Conservation (phyloP, 2,888 invertebrate genomes). For the Ashinkailepas kermadecensis region DNA sequence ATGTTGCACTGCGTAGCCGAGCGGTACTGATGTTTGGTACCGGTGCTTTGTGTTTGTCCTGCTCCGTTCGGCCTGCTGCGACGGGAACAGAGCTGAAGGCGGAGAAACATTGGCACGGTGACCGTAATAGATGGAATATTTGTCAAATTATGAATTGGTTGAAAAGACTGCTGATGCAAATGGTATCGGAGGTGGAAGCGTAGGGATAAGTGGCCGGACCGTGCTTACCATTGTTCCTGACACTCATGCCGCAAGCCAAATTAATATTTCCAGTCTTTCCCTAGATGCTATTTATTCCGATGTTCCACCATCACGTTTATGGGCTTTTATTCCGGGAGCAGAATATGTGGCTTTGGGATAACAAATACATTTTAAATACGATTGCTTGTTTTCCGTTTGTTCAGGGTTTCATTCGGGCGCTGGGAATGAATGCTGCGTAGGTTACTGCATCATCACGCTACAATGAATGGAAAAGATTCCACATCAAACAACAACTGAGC, state of each 20-base stretch:
- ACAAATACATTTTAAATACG: conserved; percentile 22
- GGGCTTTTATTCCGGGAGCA: conserved; percentile 22
- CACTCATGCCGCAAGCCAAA: conserved; percentile 2
- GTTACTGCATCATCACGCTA: too few relatives aligned
- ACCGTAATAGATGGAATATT: neutral
- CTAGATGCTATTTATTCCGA: conserved; percentile 12
- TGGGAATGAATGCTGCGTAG: too few relatives aligned
- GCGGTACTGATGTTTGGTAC: too few relatives aligned
- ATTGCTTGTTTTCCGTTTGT: neutral
- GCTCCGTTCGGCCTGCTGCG: neutral
- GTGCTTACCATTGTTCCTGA: conserved; percentile 5
- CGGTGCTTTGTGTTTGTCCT: too few relatives aligned
- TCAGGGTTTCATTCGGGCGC: too few relatives aligned
- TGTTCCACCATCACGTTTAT: conserved; percentile 16
- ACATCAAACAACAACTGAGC: too few relatives aligned
- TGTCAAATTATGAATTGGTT: neutral
- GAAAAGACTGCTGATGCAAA: neutral
- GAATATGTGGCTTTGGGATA: conserved; percentile 20
- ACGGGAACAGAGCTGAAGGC: neutral
- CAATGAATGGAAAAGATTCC: too few relatives aligned
- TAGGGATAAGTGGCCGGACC: neutral
- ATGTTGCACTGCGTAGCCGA: neutral
- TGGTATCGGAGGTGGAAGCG: neutral
- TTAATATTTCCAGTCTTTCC: conserved; percentile 22
- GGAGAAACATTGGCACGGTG: neutral